These are phyloP conservation scores for Parazoanthus atlanticus DNA, from an alignment of 92 coral and sea anemone genomes.

Conservation along the genomic window DNA sequence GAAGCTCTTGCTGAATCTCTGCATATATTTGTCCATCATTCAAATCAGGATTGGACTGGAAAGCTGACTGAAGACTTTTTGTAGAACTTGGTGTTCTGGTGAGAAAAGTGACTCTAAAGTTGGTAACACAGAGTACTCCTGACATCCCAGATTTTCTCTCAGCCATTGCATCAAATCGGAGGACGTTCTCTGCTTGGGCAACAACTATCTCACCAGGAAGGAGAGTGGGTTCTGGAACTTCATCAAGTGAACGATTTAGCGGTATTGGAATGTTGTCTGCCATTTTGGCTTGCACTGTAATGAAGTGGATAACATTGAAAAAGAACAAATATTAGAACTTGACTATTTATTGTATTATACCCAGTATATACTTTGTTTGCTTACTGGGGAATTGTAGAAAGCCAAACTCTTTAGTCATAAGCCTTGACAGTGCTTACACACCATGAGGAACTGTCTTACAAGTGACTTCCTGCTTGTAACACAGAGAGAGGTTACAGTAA, in stretches of 20 bases:
- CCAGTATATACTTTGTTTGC: too few relatives aligned
- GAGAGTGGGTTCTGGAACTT: slow-evolving; percentile 68
- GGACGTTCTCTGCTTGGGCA: slow-evolving; percentile 85
- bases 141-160: slow-evolving; percentile 93
- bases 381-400: too few relatives aligned
- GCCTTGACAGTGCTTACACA: too few relatives aligned
- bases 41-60: slow-evolving; percentile 92
- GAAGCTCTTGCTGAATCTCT: slow-evolving; percentile 85
- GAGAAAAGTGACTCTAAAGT: slow-evolving; percentile 90
- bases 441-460: too few relatives aligned
- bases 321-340: background rate
- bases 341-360: too few relatives aligned
- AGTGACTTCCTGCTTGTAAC: too few relatives aligned
- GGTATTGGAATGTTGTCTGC: slow-evolving; percentile 10
- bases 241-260: slow-evolving; percentile 36
- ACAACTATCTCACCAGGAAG: slow-evolving; percentile 96
- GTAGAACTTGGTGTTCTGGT: slow-evolving; percentile 65
- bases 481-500: too few relatives aligned
- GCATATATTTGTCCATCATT: slow-evolving; percentile 74
- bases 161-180: slow-evolving; percentile 94
- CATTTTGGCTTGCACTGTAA: slow-evolving; percentile 4
- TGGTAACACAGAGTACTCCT: slow-evolving; percentile 91
- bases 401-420: too few relatives aligned
- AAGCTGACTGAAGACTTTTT: slow-evolving; percentile 78
- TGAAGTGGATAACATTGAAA: background rate